Conservation (phyloP, 2,797 vertebrate species). For the Anomalospiza imberbis region DNA sequence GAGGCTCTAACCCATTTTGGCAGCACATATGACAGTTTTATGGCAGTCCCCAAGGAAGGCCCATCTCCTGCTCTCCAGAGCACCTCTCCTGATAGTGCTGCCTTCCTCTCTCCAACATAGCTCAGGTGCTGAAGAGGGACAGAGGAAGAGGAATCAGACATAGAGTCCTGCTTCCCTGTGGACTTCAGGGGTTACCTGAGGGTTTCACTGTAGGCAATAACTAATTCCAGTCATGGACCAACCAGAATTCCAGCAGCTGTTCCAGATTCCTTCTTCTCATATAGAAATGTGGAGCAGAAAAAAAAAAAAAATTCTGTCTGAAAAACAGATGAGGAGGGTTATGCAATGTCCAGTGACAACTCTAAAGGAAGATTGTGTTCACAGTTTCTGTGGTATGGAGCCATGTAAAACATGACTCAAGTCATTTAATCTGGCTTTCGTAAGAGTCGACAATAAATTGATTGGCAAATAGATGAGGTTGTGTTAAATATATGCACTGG, state of each 20-base stretch:
- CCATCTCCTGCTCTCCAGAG: not conserved
- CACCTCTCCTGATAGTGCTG: not conserved
- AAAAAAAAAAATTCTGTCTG: not conserved
- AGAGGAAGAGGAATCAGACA: not conserved
- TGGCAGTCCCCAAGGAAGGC: not conserved
- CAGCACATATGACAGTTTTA: not conserved
- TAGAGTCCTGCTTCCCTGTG: rapidly evolving
- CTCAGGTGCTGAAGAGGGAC: not conserved
- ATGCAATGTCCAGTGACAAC: not conserved
- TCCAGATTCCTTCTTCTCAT: not conserved
- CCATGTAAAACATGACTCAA: not conserved
- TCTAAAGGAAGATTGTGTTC: not conserved
- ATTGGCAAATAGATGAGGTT: not conserved
- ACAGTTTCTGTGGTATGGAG: not conserved
- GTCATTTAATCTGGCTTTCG: not conserved
- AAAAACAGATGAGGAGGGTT: not conserved
- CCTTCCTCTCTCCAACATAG: not conserved
- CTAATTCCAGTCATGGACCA: not conserved
- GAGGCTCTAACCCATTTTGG: not conserved
- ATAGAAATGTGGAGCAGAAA: not conserved
- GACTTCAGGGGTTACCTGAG: not conserved
- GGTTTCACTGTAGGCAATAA: not conserved
- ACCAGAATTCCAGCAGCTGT: rapidly evolving
- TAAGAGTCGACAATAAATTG: not conserved
- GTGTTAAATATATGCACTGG: not conserved